Evolutionary conservation across 2,888 invertebrate species (phyloP), one percentile per base, ranked within the genome.

Genomic region (Aporophyla nigra): DNA sequence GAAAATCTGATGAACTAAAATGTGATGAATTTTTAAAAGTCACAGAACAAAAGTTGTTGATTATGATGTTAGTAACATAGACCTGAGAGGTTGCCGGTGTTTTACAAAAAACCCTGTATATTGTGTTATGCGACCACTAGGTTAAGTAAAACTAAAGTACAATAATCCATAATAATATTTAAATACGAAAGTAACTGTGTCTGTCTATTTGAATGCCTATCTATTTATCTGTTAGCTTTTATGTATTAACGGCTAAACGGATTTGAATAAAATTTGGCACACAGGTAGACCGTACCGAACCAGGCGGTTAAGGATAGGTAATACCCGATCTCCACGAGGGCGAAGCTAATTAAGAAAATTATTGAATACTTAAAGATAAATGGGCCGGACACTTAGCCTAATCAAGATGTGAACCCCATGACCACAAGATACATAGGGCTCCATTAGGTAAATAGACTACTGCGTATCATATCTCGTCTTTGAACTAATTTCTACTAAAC

Each of bases 401-500:
- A 51, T 75, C 19, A 58, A 51, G 19, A 21, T 3, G n/a, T 58
- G 19, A 21, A 24, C 19, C 2, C 5, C 12, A 2, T 49, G n/a
- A 62, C 49, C 54, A 71, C 79, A 70, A 51, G 33, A 40, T 0
- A n/a, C 49, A 24, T n/a, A 33, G 12, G 19, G 0, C 33, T 70
- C 61, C 40, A 33, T 71, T 62, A 51, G 7, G 12, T 43, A 53
- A 46, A 62, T 56, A 43, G 4, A 40, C 49, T 10, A 27, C 27
- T 27, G 1, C 16, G 16, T 24, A 7, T 1, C 19, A 5, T 61
- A 27, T 43, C 49, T 62, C 40, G n/a, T 19, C 43, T 56, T 71
- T 63, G 54, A 78, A 56, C 51, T 49, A 62, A 27, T n/a, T 62
- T 56, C n/a, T 33, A 77, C 5, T 0, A 33, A 46, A 51, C 10